Conservation (phyloP, 2,797 vertebrate species). For the Leuciscus waleckii region DNA sequence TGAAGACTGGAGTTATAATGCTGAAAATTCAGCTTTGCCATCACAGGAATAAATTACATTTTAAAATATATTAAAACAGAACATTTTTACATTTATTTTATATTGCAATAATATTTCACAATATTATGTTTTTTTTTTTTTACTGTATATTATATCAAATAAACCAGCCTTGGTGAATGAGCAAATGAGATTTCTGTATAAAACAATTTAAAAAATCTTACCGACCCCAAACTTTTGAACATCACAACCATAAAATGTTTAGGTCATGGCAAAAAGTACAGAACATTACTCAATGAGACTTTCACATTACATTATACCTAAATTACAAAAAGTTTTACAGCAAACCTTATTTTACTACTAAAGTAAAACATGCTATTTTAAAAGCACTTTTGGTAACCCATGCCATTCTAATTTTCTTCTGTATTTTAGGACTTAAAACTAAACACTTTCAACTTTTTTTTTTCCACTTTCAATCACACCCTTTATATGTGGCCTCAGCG, state of each 20-base stretch:
- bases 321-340: neutral
- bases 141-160: neutral
- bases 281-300: neutral
- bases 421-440: neutral
- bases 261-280: neutral
- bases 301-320: neutral
- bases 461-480: neutral
- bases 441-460: neutral
- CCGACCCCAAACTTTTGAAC: neutral
- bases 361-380: neutral
- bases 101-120: too few species aligned
- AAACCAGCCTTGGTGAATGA: neutral
- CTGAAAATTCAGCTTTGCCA: neutral
- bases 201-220: neutral
- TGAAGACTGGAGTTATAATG: neutral
- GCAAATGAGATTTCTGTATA: neutral
- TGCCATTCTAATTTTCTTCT: neutral
- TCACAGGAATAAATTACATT: neutral
- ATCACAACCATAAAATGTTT: neutral
- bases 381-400: neutral
- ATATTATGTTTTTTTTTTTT: too few species aligned
- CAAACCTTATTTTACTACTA: neutral
- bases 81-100: too few species aligned
- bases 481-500: constrained; percentile 2
- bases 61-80: neutral